Base-by-base conservation (phyloP, 1,140 invertebrate genomes). In the Brachionus sp. region DNA sequence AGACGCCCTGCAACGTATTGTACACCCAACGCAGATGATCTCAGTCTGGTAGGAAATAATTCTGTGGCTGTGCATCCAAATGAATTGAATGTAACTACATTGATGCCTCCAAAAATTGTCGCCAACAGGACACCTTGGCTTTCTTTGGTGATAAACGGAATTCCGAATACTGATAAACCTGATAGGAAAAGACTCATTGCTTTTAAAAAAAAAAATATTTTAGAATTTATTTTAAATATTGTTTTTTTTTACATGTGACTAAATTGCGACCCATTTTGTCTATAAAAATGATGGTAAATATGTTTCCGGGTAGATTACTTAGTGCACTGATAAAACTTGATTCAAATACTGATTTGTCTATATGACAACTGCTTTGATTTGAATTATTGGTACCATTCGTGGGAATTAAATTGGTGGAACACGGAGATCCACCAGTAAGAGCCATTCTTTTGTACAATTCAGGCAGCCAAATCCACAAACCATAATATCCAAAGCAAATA, bases 381-480 rank as follows among this genome's bases (percentile, higher is more conserved):
- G 64, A 33, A n/a, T 19, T 23, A 44, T 23, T 12, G 3, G 80
- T 68, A 23, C 10, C 7, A 57, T 50, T 62, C 13, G 39, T 50
- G 37, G 50, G 46, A 53, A 85, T 85, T n/a, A 84, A 73, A 37
- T 44, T 19, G 7, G 29, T 12, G 13, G 35, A 73, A 39, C 88
- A 89, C 10, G 86, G 84, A 0, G 87, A 88, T 4, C 87, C 86
- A 7, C 88, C 87, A 84, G 89, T 88, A 39, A 82, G 85, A 57
- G 86, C 83, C 13, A 91, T 86, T 42, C 89, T 86, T 84, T 89
- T 87, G 77, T 91, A 89, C 83, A 91, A 87, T 84, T 91, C 90
- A 7, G 91, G 91, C 83, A 91, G 91, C 91, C 91, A 91, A 84
- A 91, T 88, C 80, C 88, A 90, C 64, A 91, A 85, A 0, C 91